Evolutionary conservation across 2,888 invertebrate species (phyloP).

Genomic region (Mactromeris polynyma): DNA sequence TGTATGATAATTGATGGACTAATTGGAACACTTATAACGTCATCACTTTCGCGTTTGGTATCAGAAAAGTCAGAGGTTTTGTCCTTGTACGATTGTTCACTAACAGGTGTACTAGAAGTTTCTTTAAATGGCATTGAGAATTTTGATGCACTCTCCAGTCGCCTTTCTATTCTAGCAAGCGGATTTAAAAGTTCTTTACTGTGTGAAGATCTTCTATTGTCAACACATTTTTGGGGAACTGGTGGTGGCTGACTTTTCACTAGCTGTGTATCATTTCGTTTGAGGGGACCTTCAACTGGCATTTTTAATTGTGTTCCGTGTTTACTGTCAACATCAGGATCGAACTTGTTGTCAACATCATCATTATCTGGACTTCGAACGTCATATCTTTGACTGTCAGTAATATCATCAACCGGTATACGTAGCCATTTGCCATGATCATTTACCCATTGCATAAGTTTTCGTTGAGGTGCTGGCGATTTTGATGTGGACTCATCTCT

Average conservation of each 20-base stretch:
- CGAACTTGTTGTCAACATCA: neutral
- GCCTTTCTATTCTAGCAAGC: neutral
- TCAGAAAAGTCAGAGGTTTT: neutral
- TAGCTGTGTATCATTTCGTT: neutral
- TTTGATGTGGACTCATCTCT: conserved; percentile 18
- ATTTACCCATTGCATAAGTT: conserved; percentile 66
- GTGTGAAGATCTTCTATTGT: neutral
- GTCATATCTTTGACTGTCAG: neutral
- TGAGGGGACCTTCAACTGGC: neutral
- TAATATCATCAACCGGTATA: conserved; percentile 45
- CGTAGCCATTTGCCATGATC: conserved; percentile 64
- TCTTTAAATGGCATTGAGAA: neutral
- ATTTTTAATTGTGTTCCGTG: neutral
- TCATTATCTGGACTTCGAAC: neutral
- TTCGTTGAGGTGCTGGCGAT: conserved; percentile 60
- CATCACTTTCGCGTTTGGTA: neutral
- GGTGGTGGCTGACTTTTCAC: neutral
- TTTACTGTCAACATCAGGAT: neutral
- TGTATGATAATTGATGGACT: neutral
- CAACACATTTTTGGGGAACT: neutral
- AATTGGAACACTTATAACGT: neutral
- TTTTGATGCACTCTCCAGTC: neutral
- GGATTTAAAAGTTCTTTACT: neutral
- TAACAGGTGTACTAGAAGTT: neutral
- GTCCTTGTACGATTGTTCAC: neutral